Evolutionary conservation across 2,797 vertebrate species (phyloP), one percentile per base, ranked within the genome.

Genomic region (Buceros bicornis): DNA sequence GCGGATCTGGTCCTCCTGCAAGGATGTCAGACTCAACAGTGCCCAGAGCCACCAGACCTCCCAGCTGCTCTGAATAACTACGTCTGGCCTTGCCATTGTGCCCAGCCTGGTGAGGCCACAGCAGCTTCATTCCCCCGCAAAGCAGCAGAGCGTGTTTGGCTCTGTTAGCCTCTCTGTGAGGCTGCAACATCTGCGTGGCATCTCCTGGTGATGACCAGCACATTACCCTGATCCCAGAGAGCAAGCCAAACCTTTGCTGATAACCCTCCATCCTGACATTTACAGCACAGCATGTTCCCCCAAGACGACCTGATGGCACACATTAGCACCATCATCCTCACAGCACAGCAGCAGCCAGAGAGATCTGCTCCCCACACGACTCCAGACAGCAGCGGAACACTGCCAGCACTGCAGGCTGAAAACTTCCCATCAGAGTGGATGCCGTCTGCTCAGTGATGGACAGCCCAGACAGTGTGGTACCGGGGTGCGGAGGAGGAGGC

Each of bases 261-360:
- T 5, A 58, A 42, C 15, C 60, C 60, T 54, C 2, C 0, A 15
- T 33, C 76, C 71, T 20, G 37, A 33, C 51, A 61, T 89, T 47
- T 31, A 11, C 35, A 48, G 2, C 48, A 5, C 26, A 4, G 19
- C 0, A 11, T 5, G 7, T n/a, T n/a, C 61, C 51, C 57, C 11
- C 0, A 3, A 51, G 58, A 47, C 47, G 12, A 13, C 4, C 5
- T 0, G 62, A 14, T 35, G 69, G 28, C 3, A 1, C 28, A 2
- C 53, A 0, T 25, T 5, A 58, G 50, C 82, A 65, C 25, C 58
- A 5, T 40, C 80, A 4, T 33, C 29, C 67, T 74, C 31, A 0
- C 5, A 0, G 33, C 3, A 31, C 50, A 25, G 15, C 16, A 43
- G 64, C 80, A n/a, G 53, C 53, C n/a, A 0, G n/a, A 25, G 69